These are phyloP conservation scores for Artibeus jamaicensis DNA, from an alignment of 2,797 vertebrate species.

Conservation along the genomic window DNA sequence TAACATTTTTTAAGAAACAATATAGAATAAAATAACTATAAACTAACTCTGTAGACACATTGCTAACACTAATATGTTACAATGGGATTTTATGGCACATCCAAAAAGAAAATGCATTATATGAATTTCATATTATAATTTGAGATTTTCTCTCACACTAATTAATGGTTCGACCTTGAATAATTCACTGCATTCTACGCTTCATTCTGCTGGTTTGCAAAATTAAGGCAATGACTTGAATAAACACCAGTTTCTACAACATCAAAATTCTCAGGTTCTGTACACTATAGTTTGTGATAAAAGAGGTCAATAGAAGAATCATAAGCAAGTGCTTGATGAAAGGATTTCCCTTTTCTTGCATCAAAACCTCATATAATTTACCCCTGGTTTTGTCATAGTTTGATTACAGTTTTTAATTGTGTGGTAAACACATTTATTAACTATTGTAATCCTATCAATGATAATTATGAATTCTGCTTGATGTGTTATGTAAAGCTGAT, in stretches of 20 bases:
- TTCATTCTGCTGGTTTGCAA: not conserved
- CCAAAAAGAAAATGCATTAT: not conserved
- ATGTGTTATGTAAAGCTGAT: not conserved
- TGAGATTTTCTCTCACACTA: not conserved
- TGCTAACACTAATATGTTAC: not conserved
- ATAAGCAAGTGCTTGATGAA: not conserved
- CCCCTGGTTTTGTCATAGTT: not conserved
- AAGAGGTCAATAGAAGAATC: not conserved
- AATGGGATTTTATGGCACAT: not conserved
- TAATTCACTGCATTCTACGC: not conserved
- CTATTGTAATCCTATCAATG: not conserved
- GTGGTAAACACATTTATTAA: slow-evolving; percentile 1
- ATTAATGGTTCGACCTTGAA: not conserved
- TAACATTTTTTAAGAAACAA: not conserved
- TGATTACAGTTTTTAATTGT: not conserved
- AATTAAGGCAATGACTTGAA: not conserved
- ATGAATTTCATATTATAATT: not conserved
- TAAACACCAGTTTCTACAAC: not conserved
- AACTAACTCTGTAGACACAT: not conserved
- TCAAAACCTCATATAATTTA: not conserved
- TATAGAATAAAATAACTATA: not conserved
- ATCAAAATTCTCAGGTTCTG: not conserved
- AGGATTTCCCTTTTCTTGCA: not conserved
- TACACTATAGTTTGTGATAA: not conserved
- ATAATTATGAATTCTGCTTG: not conserved